Percentiles rank a stretch among this genome's conserved stretches.
phyloP scores from a whole-genome alignment of 2,888 invertebrate genomes.

The Calliphora vomitoria region DNA sequence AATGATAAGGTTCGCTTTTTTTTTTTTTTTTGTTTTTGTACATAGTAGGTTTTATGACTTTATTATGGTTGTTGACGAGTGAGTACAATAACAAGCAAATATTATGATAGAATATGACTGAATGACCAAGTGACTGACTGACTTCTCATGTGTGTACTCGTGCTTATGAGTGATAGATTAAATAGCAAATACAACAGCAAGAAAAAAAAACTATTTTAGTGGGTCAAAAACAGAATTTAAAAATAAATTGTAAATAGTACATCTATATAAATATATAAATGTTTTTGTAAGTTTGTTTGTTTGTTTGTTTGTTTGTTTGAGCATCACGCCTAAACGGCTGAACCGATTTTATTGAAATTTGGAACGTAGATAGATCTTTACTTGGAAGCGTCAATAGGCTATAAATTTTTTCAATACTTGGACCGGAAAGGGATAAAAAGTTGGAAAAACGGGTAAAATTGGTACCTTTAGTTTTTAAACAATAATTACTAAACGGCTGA shows the following conservation, averaged over 20 bases:
- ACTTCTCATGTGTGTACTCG: neutral
- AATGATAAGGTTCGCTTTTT: slow-evolving; percentile 24
- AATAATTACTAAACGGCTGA: too few species aligned
- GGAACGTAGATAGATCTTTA: too few species aligned
- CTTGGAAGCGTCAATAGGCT: too few species aligned
- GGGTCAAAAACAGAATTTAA: slow-evolving; percentile 50
- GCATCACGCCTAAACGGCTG: too few species aligned
- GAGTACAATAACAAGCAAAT: neutral
- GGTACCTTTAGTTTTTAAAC: too few species aligned
- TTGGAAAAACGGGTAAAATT: too few species aligned
- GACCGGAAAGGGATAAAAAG: too few species aligned
- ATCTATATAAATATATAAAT: too few species aligned
- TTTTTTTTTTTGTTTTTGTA: slow-evolving; percentile 2
- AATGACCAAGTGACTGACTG: neutral
- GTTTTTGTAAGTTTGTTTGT: too few species aligned
- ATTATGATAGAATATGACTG: neutral
- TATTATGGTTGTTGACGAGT: slow-evolving; percentile 23
- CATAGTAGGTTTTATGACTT: slow-evolving; percentile 11
- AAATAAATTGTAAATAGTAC: neutral
- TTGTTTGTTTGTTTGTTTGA: too few species aligned
- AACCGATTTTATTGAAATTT: too few species aligned
- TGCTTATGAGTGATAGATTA: slow-evolving; percentile 33
- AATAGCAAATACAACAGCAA: slow-evolving; percentile 1
- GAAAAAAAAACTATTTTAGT: slow-evolving; percentile 31
- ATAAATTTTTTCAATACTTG: too few species aligned